Conservation (phyloP, 2,888 invertebrate genomes). For the Diaprepes abbreviatus region DNA sequence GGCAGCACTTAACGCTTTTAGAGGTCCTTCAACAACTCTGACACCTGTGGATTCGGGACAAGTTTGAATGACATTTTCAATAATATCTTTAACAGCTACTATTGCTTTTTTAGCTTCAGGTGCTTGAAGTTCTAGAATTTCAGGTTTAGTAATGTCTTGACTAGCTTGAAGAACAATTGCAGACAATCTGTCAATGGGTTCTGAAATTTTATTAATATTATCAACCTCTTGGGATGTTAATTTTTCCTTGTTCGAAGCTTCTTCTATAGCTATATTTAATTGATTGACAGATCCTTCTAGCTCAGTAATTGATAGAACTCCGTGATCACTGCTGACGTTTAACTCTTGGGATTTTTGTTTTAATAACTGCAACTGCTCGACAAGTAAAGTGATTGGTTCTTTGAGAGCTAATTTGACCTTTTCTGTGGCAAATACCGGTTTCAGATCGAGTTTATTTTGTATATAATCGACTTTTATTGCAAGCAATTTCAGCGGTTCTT, state of each 20-base stretch:
- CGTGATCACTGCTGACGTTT: slow-evolving; percentile 34
- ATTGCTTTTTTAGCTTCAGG: slow-evolving; percentile 46
- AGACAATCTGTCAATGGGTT: slow-evolving; percentile 49
- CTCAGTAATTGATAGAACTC: slow-evolving; percentile 46
- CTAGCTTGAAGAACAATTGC: slow-evolving; percentile 43
- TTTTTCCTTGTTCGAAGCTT: slow-evolving; percentile 1
- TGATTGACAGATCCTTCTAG: slow-evolving; percentile 20
- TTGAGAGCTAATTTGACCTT: neutral
- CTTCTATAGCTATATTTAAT: slow-evolving; percentile 13
- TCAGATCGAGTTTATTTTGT: neutral
- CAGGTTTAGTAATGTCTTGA: slow-evolving; percentile 30
- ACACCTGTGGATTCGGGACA: neutral
- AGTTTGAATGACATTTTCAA: slow-evolving; percentile 34
- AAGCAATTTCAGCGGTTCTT: slow-evolving; percentile 52
- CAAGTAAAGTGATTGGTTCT: slow-evolving; percentile 19
- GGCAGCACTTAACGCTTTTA: slow-evolving; percentile 4
- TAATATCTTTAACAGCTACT: slow-evolving; percentile 46
- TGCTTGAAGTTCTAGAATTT: slow-evolving; percentile 19
- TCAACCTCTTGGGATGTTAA: neutral
- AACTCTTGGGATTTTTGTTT: slow-evolving; percentile 2
- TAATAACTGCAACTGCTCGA: slow-evolving; percentile 7
- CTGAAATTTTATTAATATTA: slow-evolving; percentile 3
- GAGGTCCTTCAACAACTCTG: slow-evolving; percentile 2
- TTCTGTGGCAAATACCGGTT: neutral
- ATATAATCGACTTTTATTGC: slow-evolving; percentile 49